phyloP scores from a whole-genome alignment of 1,140 invertebrate species.

The Apis cerana region DNA sequence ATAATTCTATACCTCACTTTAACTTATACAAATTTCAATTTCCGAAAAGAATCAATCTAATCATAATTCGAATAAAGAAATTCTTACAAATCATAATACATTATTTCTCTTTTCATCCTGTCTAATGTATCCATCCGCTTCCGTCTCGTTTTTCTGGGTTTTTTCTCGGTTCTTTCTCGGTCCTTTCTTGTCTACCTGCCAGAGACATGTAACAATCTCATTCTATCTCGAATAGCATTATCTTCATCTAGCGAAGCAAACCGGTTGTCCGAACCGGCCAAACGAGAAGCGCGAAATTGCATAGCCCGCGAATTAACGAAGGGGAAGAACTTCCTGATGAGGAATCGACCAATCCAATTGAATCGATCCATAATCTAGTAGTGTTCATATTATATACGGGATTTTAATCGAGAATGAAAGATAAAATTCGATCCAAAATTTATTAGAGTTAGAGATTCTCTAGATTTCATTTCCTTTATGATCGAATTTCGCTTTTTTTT shows the following conservation, averaged over 20 bases:
- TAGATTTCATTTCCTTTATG: conserved; percentile 17
- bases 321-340: conserved; percentile 1
- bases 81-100: too few species aligned
- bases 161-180: background rate
- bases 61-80: background rate
- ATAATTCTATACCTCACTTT: too few species aligned
- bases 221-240: conserved; percentile 22
- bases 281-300: conserved; percentile 16
- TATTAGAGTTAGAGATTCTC: too few species aligned
- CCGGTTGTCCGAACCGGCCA: background rate
- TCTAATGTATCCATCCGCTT: background rate
- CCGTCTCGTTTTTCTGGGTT: background rate
- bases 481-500: conserved; percentile 17
- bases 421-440: conserved; percentile 28
- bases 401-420: conserved; percentile 32
- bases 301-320: conserved; percentile 7
- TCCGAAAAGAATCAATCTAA: background rate
- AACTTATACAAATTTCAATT: too few species aligned
- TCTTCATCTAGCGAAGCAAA: background rate
- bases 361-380: conserved; percentile 54
- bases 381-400: conserved; percentile 7
- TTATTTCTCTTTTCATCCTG: conserved; percentile 7
- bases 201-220: background rate
- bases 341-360: conserved; percentile 40
- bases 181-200: background rate